These are phyloP conservation scores for Saccopteryx bilineata DNA, from an alignment of 2,113 vertebrate species.

Conservation along the genomic window DNA sequence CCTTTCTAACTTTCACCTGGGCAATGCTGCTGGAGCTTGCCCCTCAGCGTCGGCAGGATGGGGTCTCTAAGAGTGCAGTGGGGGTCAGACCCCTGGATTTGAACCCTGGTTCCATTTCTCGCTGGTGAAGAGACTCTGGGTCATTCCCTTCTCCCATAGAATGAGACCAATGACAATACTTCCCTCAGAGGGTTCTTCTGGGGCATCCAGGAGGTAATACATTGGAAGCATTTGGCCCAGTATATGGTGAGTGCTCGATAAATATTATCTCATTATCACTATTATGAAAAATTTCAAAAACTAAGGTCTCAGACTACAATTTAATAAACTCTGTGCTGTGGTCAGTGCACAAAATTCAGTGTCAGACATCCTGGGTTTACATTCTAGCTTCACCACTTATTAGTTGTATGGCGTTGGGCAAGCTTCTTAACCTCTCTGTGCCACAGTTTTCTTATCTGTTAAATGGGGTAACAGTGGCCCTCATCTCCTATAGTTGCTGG, in stretches of 20 bases:
- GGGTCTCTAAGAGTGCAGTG: neutral
- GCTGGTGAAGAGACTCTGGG: neutral
- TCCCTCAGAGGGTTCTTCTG: neutral
- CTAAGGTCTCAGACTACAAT: neutral
- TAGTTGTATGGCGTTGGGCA: neutral
- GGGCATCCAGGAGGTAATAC: neutral
- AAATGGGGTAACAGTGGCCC: neutral
- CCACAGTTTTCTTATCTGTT: neutral
- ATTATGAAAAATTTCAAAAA: neutral
- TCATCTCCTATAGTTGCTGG: neutral
- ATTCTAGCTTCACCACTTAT: neutral
- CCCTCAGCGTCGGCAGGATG: neutral
- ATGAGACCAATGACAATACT: neutral
- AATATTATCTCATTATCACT: slow-evolving; percentile 22
- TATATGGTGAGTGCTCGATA: neutral
- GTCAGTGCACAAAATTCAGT: neutral
- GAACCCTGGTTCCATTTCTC: neutral
- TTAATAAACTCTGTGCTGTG: neutral
- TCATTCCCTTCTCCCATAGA: neutral
- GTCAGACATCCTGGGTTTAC: neutral
- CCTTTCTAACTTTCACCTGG: neutral
- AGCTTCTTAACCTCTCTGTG: neutral
- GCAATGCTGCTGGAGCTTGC: neutral
- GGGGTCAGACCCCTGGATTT: neutral
- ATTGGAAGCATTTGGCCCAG: neutral